Percentiles rank a stretch among this genome's conserved stretches.
phyloP scores from a whole-genome alignment of 2,113 vertebrate species.

The Aplodontia rufa region DNA sequence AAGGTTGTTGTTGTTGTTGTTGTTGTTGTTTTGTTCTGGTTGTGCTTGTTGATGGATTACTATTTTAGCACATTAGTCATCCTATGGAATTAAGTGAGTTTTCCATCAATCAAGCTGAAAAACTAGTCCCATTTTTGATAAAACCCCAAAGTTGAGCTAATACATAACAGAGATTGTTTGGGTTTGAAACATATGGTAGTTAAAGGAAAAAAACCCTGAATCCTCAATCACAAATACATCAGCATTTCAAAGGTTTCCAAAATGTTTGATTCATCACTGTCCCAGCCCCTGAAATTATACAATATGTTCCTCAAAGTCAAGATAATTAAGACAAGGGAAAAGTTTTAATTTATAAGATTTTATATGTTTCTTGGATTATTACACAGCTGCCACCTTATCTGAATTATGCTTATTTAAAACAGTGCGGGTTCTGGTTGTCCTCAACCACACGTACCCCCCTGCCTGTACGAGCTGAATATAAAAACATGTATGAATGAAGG shows the following conservation, averaged over 20 bases:
- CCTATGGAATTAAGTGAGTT: constrained; percentile 62
- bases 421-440: constrained; percentile 36
- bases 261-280: constrained; percentile 68
- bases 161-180: constrained; percentile 57
- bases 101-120: constrained; percentile 52
- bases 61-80: constrained; percentile 52
- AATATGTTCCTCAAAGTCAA: constrained; percentile 60
- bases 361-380: constrained; percentile 48
- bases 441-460: background rate
- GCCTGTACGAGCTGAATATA: background rate
- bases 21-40: background rate
- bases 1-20: background rate
- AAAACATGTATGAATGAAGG: constrained; percentile 7
- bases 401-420: constrained; percentile 46
- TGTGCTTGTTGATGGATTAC: constrained; percentile 49
- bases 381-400: constrained; percentile 54
- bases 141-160: constrained; percentile 55
- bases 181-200: constrained; percentile 65
- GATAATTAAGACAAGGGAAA: constrained; percentile 52
- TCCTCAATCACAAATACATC: constrained; percentile 64
- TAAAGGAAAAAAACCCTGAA: background rate
- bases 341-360: constrained; percentile 36
- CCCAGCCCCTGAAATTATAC: constrained; percentile 43
- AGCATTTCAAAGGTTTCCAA: constrained; percentile 68
- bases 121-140: constrained; percentile 44